Percentiles rank a stretch among this genome's conserved stretches.
These are phyloP conservation scores for Microctenopoma steveboyesi DNA, from an alignment of 2,797 vertebrate genomes.

Conservation along the genomic window DNA sequence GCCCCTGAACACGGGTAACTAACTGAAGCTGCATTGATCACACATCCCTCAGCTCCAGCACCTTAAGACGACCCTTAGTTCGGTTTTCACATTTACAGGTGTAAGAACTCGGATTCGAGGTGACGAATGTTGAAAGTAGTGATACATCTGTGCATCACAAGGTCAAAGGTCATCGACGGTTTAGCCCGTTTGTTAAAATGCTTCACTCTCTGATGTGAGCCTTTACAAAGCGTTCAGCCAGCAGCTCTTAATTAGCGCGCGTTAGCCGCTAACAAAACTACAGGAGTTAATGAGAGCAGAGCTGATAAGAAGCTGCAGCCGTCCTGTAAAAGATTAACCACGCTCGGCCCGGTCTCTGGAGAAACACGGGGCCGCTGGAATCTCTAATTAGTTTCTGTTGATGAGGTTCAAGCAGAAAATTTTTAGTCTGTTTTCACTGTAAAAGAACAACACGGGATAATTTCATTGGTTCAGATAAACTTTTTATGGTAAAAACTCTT, in stretches of 20 bases:
- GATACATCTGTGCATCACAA: too few species aligned
- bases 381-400: conserved; percentile 21
- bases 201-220: neutral
- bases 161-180: too few species aligned
- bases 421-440: neutral
- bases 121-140: too few species aligned
- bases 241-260: conserved; percentile 22
- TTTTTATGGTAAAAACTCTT: too few species aligned
- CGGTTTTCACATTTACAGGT: too few species aligned
- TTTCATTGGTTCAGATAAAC: too few species aligned
- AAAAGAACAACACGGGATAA: too few species aligned
- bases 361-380: neutral
- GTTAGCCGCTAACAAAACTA: conserved; percentile 29
- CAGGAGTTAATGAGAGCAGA: conserved; percentile 24
- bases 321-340: conserved; percentile 21
- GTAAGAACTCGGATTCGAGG: too few species aligned
- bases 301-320: conserved; percentile 15
- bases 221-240: neutral
- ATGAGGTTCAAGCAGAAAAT: neutral
- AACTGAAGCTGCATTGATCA: too few species aligned
- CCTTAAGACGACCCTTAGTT: too few species aligned
- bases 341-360: neutral
- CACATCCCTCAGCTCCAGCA: too few species aligned
- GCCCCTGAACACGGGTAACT: too few species aligned
- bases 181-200: neutral